phyloP scores from a whole-genome alignment of 1,140 invertebrate species.

The Achatina immaculata region DNA sequence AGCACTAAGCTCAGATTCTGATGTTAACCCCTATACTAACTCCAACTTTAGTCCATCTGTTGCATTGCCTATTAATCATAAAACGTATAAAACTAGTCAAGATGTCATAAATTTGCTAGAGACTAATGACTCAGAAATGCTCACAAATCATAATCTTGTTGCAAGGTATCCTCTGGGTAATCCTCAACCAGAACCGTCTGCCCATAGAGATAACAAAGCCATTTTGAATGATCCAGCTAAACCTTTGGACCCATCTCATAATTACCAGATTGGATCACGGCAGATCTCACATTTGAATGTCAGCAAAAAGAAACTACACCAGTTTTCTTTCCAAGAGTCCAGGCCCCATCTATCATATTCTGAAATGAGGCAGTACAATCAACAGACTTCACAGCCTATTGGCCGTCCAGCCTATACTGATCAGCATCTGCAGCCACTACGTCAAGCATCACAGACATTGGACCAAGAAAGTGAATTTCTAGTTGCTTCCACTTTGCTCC shows the following conservation, averaged over 20 bases:
- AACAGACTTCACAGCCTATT: not conserved
- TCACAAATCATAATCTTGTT: not conserved
- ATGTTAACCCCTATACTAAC: not conserved
- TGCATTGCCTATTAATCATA: not conserved
- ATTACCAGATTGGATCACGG: not conserved
- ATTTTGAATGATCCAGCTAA: not conserved
- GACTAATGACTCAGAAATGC: not conserved
- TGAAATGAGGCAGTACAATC: not conserved
- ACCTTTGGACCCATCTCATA: not conserved
- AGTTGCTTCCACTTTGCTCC: not conserved
- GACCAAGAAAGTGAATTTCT: not conserved
- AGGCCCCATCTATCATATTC: not conserved
- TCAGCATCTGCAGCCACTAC: not conserved
- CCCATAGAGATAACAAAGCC: not conserved
- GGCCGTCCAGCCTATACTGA: not conserved
- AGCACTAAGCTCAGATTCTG: not conserved
- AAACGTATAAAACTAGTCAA: not conserved
- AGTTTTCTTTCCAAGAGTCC: not conserved
- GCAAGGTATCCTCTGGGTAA: not conserved
- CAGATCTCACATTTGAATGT: not conserved
- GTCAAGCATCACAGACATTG: not conserved
- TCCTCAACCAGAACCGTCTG: not conserved
- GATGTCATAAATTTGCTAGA: not conserved
- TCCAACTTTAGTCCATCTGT: not conserved
- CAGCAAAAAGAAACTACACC: not conserved